Evolutionary conservation across 2,797 vertebrate genomes (phyloP).

Genomic region (Silurus lanzhouensis): DNA sequence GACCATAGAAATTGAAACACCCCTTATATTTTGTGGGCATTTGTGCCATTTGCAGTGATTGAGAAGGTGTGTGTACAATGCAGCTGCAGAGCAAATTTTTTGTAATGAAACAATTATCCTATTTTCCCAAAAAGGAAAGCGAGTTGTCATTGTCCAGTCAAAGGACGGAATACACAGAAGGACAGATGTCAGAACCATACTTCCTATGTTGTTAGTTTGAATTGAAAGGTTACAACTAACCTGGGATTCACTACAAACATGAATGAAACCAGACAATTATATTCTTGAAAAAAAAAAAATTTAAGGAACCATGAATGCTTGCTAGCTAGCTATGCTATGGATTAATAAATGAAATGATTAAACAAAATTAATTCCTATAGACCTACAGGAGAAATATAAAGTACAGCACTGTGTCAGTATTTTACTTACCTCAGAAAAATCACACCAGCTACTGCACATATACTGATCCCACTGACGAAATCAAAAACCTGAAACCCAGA

Average conservation of each 20-base stretch:
- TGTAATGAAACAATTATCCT: background rate
- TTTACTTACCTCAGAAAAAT: constrained; percentile 22
- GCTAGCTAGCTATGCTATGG: no score
- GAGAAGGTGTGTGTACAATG: background rate
- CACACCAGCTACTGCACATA: constrained; percentile 10
- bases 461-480: background rate
- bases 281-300: background rate
- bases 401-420: background rate
- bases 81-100: background rate
- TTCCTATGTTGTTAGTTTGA: background rate
- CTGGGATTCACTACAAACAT: background rate
- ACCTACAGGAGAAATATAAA: background rate
- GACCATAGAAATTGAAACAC: background rate
- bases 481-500: background rate
- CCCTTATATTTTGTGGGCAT: background rate
- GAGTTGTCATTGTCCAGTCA: background rate
- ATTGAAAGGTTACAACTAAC: background rate
- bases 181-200: background rate
- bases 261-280: background rate
- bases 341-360: no score
- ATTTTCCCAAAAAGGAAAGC: background rate
- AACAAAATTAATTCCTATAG: background rate
- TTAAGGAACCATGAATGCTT: background rate
- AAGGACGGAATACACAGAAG: background rate
- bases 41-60: background rate